Evolutionary conservation across 2,113 vertebrate genomes (phyloP).

Genomic region (Pelecanoides urinatrix): DNA sequence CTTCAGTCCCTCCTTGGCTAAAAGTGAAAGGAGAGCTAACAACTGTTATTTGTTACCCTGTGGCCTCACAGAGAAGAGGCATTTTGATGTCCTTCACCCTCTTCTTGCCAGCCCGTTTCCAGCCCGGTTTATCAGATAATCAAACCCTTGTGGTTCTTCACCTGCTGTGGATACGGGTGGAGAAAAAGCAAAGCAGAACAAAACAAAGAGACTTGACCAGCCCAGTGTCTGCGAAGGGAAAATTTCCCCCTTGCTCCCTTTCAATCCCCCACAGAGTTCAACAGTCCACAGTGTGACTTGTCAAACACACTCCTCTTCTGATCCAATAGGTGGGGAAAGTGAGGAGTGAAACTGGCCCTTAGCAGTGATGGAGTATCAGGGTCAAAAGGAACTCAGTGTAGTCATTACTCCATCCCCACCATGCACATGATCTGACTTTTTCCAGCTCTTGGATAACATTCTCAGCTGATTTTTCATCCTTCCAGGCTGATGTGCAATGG

Average conservation of each 20-base stretch:
- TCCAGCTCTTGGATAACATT: not conserved
- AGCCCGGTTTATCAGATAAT: not conserved
- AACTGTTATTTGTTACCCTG: not conserved
- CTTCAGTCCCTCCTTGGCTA: not conserved
- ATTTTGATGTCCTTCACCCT: not conserved
- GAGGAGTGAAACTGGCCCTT: not conserved
- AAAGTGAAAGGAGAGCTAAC: not conserved
- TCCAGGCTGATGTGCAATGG: not conserved
- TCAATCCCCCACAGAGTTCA: not conserved
- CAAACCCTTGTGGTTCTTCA: not conserved
- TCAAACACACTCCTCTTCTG: not conserved
- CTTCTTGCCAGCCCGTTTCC: not conserved
- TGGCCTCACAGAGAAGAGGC: not conserved
- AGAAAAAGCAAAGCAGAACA: not conserved
- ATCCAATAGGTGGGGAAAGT: not conserved
- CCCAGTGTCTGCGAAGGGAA: not conserved
- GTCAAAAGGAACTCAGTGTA: not conserved
- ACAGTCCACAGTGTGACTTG: fast-evolving
- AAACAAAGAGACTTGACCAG: not conserved
- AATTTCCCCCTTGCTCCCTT: not conserved
- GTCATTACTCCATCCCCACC: not conserved
- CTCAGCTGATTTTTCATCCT: not conserved
- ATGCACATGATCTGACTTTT: not conserved
- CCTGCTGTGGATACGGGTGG: fast-evolving
- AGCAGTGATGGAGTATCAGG: not conserved